phyloP scores from a whole-genome alignment of 2,888 invertebrate species.

The Archaeoteleia sp. region DNA sequence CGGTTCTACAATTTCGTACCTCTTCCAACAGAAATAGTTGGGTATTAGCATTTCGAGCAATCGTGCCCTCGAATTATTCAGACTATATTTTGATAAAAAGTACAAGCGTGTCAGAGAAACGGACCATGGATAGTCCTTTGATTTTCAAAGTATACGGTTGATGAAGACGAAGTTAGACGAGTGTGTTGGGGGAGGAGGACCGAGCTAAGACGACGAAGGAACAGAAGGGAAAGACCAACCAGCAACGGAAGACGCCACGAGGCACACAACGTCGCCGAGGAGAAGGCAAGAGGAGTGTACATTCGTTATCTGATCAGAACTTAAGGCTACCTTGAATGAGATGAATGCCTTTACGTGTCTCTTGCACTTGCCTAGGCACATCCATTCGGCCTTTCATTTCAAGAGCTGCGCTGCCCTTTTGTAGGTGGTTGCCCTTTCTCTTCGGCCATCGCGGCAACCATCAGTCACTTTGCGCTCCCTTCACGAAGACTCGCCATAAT shows the following conservation, averaged over 20 bases:
- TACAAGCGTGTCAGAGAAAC: background rate
- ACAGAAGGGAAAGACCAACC: conserved; percentile 4
- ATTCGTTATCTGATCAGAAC: conserved; percentile 73
- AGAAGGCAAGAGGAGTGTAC: conserved; percentile 66
- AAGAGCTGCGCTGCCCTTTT: conserved; percentile 71
- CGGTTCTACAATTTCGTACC: too few relatives aligned
- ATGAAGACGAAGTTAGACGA: conserved; percentile 14
- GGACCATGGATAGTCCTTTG: background rate
- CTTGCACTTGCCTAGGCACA: conserved; percentile 73
- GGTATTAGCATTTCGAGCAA: too few relatives aligned
- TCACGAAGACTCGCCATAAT: conserved; percentile 57
- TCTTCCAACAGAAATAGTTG: too few relatives aligned
- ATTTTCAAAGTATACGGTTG: background rate
- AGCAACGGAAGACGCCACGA: conserved; percentile 19
- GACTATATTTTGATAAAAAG: too few relatives aligned
- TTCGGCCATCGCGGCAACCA: conserved; percentile 56
- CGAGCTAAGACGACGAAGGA: conserved; percentile 16
- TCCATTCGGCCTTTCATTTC: conserved; percentile 72
- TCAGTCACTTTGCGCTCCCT: conserved; percentile 58
- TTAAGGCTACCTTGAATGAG: conserved; percentile 73
- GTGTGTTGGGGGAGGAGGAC: conserved; percentile 12
- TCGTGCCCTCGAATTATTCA: too few relatives aligned
- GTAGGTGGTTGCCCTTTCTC: conserved; percentile 71
- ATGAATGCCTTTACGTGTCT: conserved; percentile 74
- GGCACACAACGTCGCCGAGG: conserved; percentile 20